Conservation (phyloP, 2,888 invertebrate species). For the Muschampia plurimacula region DNA sequence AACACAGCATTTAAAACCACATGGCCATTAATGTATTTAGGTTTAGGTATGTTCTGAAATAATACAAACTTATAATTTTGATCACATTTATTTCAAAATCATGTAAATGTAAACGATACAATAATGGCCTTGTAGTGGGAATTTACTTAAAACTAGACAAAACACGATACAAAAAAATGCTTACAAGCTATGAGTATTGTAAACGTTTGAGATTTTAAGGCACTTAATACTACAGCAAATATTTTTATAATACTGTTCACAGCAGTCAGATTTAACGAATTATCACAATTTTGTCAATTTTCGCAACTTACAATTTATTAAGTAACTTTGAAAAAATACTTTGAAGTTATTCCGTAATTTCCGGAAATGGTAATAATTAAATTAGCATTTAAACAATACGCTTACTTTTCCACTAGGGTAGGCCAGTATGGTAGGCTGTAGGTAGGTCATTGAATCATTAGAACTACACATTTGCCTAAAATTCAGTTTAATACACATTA, state of each 20-base stretch:
- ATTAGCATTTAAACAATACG: no score
- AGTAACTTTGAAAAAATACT: slow-evolving; percentile 35
- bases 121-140: slow-evolving; percentile 81
- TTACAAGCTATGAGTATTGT: slow-evolving; percentile 53
- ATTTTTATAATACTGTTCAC: slow-evolving; percentile 55
- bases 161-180: slow-evolving; percentile 35
- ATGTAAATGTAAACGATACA: slow-evolving; percentile 65
- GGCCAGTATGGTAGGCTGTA: no score
- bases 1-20: slow-evolving; percentile 57
- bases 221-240: slow-evolving; percentile 48
- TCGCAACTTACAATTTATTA: slow-evolving; percentile 36
- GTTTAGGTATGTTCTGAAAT: slow-evolving; percentile 63
- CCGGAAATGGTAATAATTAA: no score
- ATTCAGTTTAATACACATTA: no score
- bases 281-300: slow-evolving; percentile 41
- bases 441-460: no score
- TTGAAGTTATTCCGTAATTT: neutral
- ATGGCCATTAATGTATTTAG: slow-evolving; percentile 80
- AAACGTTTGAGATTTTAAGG: slow-evolving; percentile 43
- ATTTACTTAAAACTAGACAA: slow-evolving; percentile 42
- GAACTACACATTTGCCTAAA: no score
- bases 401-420: no score
- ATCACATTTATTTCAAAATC: slow-evolving; percentile 66
- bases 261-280: slow-evolving; percentile 48
- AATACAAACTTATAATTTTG: slow-evolving; percentile 63